Percentiles rank a stretch among this genome's conserved stretches.
Evolutionary conservation across 37 sponge, comb jelly and placozoan species (phyloP).

Genomic region (Crambe crambe): DNA sequence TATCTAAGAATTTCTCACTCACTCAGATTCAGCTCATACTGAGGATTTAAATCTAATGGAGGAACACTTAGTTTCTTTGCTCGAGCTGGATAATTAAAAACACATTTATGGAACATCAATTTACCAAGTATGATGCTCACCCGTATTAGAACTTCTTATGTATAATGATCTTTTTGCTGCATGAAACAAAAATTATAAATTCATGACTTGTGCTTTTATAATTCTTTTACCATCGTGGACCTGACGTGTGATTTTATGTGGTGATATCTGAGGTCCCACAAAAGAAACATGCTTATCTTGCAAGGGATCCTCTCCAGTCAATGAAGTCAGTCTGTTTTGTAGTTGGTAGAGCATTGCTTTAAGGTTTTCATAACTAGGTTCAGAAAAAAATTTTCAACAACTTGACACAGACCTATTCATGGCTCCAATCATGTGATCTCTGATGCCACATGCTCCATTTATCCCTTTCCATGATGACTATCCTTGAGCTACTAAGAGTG

Average conservation of each 20-base stretch:
- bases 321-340: conserved; percentile 25
- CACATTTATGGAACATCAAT: not conserved
- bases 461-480: not conserved
- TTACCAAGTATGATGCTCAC: not conserved
- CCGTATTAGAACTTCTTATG: conserved; percentile 6
- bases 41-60: not conserved
- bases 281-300: conserved; percentile 26
- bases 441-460: not conserved
- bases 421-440: not conserved
- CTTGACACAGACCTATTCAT: not conserved
- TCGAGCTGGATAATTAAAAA: not conserved
- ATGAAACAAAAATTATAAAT: not conserved
- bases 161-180: not conserved
- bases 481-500: no score
- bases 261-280: conserved; percentile 5
- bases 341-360: conserved; percentile 22
- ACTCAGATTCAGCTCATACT: conserved; percentile 29
- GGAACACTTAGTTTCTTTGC: not conserved
- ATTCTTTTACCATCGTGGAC: not conserved
- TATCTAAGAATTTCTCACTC: not conserved
- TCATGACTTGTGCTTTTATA: not conserved
- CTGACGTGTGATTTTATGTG: not conserved
- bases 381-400: not conserved
- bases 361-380: conserved; percentile 50
- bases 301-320: conserved; percentile 52